Evolutionary conservation across 2,797 vertebrate species (phyloP).

Genomic region (Cirrhinus molitorella): DNA sequence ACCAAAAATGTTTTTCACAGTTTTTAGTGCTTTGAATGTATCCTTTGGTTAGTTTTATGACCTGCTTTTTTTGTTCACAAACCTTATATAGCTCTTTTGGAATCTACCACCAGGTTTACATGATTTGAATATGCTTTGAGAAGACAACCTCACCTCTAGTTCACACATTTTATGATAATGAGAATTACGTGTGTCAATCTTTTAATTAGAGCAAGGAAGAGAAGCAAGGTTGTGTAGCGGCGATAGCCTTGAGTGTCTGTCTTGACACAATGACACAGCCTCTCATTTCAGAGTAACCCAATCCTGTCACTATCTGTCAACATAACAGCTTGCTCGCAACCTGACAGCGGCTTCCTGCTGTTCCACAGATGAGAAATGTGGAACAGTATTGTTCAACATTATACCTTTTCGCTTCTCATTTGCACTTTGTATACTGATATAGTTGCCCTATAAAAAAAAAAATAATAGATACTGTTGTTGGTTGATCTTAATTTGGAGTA

Average conservation of each 20-base stretch:
- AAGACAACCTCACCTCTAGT: not conserved
- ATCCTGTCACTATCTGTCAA: conserved; percentile 40
- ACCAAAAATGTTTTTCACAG: not conserved
- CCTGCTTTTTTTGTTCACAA: not conserved
- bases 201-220: conserved; percentile 29
- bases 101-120: not conserved
- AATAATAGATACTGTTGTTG: not conserved
- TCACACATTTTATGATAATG: not conserved
- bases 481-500: conserved; percentile 3
- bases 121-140: not conserved
- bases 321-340: not conserved
- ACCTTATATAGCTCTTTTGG: not conserved
- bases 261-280: conserved; percentile 29
- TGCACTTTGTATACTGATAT: not conserved
- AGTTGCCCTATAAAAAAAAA: not conserved
- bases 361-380: not conserved
- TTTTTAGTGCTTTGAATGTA: not conserved
- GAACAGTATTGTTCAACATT: not conserved
- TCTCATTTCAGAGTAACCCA: conserved; percentile 46
- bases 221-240: not conserved
- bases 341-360: conserved; percentile 10
- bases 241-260: conserved; percentile 12
- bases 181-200: not conserved
- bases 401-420: not conserved
- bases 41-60: not conserved